Conservation (phyloP, 2,113 vertebrate species). For the Tragelaphus strepsiceros region DNA sequence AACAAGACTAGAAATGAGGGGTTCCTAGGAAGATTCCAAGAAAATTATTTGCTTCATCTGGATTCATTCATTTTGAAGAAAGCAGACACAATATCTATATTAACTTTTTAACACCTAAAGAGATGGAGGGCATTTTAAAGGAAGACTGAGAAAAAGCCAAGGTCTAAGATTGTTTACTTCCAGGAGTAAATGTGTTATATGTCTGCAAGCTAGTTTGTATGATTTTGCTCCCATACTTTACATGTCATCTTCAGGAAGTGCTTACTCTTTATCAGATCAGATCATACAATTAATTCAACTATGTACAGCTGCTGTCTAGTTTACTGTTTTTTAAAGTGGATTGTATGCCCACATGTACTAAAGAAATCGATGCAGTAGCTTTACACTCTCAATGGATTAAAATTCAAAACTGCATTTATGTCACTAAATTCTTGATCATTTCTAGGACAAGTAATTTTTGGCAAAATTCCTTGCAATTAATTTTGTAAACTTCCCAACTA, state of each 20-base stretch:
- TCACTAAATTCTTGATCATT: constrained; percentile 52
- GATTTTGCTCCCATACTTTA: background rate
- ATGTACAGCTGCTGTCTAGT: background rate
- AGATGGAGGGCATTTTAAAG: background rate
- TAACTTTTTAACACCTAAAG: background rate
- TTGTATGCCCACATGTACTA: background rate
- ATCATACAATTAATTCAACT: background rate
- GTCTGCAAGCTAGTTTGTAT: background rate
- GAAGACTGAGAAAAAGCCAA: background rate
- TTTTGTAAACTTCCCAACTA: constrained; percentile 71
- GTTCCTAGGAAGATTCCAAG: background rate
- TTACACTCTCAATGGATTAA: background rate
- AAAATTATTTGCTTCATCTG: background rate
- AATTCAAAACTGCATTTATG: constrained; percentile 47
- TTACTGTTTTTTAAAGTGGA: background rate
- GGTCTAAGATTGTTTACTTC: background rate
- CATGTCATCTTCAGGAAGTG: background rate
- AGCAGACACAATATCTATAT: background rate
- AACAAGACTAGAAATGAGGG: background rate
- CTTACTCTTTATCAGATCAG: background rate
- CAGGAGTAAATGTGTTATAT: background rate
- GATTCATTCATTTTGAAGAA: background rate
- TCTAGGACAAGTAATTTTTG: constrained; percentile 29
- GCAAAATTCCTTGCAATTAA: constrained; percentile 64
- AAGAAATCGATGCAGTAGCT: background rate